phyloP scores from a whole-genome alignment of 2,888 invertebrate genomes.

The Encarsia formosa region DNA sequence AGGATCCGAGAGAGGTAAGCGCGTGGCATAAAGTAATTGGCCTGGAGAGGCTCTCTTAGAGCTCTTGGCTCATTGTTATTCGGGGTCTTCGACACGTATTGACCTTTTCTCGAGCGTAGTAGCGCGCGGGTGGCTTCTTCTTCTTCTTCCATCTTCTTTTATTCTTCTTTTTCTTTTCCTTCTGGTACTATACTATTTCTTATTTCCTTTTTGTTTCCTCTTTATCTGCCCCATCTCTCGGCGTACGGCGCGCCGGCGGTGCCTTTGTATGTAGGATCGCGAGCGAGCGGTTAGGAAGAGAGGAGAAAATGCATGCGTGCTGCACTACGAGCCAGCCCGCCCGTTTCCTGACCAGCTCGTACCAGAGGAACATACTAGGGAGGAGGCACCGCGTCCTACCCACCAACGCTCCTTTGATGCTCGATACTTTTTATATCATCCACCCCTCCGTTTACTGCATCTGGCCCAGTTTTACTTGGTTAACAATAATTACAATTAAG shows the following conservation, averaged over 20 bases:
- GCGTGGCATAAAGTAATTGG: slow-evolving; percentile 20
- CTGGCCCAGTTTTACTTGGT: too few species aligned
- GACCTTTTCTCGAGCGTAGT: slow-evolving; percentile 16
- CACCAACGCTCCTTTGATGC: too few species aligned
- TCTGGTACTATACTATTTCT: background rate
- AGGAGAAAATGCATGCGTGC: slow-evolving; percentile 13
- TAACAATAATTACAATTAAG: too few species aligned
- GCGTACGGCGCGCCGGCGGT: slow-evolving; percentile 3
- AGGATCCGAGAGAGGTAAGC: slow-evolving; percentile 4
- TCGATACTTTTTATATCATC: too few species aligned
- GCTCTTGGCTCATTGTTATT: slow-evolving; percentile 20
- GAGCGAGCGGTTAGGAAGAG: background rate
- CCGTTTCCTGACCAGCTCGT: too few species aligned
- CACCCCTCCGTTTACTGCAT: too few species aligned
- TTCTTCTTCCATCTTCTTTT: background rate
- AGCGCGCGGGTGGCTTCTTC: slow-evolving; percentile 12
- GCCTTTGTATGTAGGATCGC: too few species aligned
- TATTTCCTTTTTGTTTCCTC: background rate
- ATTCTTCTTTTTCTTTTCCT: background rate
- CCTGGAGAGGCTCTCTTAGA: slow-evolving; percentile 1
- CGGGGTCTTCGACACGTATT: slow-evolving; percentile 29
- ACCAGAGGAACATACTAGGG: too few species aligned
- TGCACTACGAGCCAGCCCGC: background rate
- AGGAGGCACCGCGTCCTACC: too few species aligned
- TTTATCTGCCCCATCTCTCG: slow-evolving; percentile 21